Evolutionary conservation across 1,140 invertebrate genomes (phyloP), one percentile per base, ranked within the genome.

Genomic region (Drosophila pachea): DNA sequence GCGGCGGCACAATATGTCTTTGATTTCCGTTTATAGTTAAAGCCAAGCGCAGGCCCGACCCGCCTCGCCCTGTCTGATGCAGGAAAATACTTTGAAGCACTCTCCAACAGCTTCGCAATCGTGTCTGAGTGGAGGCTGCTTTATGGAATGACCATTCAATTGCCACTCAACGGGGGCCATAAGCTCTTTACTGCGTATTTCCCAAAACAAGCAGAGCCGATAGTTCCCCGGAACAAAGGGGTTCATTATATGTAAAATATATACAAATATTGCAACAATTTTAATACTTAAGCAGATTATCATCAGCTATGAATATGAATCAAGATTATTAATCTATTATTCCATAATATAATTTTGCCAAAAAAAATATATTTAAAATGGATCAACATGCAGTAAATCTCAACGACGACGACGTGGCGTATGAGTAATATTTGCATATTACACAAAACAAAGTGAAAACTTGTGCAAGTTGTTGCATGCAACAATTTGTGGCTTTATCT

Each of bases 1-100:
- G 38, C 53, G 53, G 22, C 54, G 54, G 68, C 59, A 76, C 78
- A 79, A 84, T 84, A 48, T 79, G 78, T 83, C 78, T 76, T 84
- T 79, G 77, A 79, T 81, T 76, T 73, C 73, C 73, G 73, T 49
- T 68, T 68, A 76, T 60, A 72, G 69, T 69, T 66, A 67, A 75
- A 73, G 72, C 48, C 68, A 78, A 60, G 64, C 78, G 33, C 50
- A 63, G 66, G 54, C 9, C 8, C 14, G 12, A 11, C 43, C 40
- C 40, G 6, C 12, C 11, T 33, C 4, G 48, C 68, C 68, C n/a
- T 36, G 52, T 4, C 36, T 38, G 42, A 16, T 7, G 14, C 7
- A 43, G n/a, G 38, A 71, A 63, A 56, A 16, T 33, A 47, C 40
- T 38, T 45, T 64, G 36, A 64, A 68, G 45, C 63, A 36, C 32